Percentiles rank a stretch among this genome's conserved stretches.
Evolutionary conservation across 1,140 invertebrate species (phyloP).

Genomic region (Zaprionus gabonicus): DNA sequence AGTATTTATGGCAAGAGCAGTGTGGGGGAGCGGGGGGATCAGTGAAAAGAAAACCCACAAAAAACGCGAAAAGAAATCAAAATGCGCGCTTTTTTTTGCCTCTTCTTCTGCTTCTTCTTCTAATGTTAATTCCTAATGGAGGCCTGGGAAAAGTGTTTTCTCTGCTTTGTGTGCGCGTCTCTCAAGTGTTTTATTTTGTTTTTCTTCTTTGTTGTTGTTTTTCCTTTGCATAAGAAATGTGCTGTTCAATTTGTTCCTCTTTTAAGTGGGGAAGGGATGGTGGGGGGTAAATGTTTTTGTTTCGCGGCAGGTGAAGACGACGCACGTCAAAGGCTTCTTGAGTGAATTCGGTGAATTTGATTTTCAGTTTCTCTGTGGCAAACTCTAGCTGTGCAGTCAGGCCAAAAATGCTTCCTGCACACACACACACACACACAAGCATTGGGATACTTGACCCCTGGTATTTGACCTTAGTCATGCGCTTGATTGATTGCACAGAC

Average conservation of each 20-base stretch:
- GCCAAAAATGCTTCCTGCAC: not conserved
- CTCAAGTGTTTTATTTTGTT: conserved; percentile 28
- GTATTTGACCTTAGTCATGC: conserved; percentile 55
- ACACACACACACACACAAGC: conserved; percentile 6
- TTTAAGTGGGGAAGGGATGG: not conserved
- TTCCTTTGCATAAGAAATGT: conserved; percentile 51
- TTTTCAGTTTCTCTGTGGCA: not conserved
- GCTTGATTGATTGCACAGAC: conserved; percentile 69
- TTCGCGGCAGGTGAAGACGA: conserved; percentile 38
- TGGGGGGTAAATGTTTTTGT: conserved; percentile 35
- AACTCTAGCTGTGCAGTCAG: conserved; percentile 50
- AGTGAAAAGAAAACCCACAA: conserved; percentile 12
- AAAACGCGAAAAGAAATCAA: conserved; percentile 47
- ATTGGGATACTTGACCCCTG: conserved; percentile 30
- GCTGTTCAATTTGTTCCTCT: conserved; percentile 34
- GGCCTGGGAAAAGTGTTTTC: conserved; percentile 39
- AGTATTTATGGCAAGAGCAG: not conserved
- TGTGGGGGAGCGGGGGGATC: not conserved
- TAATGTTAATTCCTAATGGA: conserved; percentile 48
- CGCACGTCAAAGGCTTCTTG: conserved; percentile 1
- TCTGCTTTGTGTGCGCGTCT: not conserved
- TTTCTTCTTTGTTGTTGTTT: conserved; percentile 37
- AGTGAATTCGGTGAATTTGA: not conserved
- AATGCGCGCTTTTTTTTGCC: conserved; percentile 31
- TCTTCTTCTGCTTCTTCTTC: not conserved